These are phyloP conservation scores for Anthonomus grandis DNA, from an alignment of 1,140 invertebrate genomes.

Conservation along the genomic window DNA sequence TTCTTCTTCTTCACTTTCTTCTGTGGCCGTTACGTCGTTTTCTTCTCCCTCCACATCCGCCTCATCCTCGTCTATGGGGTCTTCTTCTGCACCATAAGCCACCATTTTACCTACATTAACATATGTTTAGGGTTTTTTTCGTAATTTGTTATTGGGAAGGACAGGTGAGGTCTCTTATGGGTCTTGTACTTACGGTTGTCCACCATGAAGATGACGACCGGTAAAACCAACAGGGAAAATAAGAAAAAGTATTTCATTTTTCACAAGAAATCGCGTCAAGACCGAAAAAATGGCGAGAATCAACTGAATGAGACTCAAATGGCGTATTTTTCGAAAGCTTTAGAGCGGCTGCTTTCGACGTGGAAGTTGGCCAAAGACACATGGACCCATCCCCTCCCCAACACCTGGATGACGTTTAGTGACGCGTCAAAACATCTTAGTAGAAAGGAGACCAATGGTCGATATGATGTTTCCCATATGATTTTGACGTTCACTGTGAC, in stretches of 20 bases:
- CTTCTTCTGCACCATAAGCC: slow-evolving; percentile 68
- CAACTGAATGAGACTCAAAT: no score
- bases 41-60: slow-evolving; percentile 65
- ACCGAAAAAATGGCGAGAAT: no score
- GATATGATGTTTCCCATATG: no score
- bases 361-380: no score
- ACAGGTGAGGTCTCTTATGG: background rate
- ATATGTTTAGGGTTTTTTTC: background rate
- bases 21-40: slow-evolving; percentile 58
- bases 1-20: slow-evolving; percentile 58
- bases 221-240: slow-evolving; percentile 55
- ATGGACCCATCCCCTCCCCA: no score
- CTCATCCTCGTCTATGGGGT: slow-evolving; percentile 75
- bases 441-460: no score
- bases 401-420: no score
- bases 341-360: no score
- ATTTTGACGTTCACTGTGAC: no score
- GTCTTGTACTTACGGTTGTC: slow-evolving; percentile 58
- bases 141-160: background rate
- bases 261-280: no score
- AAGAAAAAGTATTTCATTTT: slow-evolving; percentile 60
- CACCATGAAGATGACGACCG: slow-evolving; percentile 56
- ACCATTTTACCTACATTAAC: slow-evolving; percentile 51
- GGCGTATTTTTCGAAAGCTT: no score
- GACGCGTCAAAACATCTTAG: no score